Conservation (phyloP, 2,888 invertebrate genomes). For the Thysanoteuthis rhombus region DNA sequence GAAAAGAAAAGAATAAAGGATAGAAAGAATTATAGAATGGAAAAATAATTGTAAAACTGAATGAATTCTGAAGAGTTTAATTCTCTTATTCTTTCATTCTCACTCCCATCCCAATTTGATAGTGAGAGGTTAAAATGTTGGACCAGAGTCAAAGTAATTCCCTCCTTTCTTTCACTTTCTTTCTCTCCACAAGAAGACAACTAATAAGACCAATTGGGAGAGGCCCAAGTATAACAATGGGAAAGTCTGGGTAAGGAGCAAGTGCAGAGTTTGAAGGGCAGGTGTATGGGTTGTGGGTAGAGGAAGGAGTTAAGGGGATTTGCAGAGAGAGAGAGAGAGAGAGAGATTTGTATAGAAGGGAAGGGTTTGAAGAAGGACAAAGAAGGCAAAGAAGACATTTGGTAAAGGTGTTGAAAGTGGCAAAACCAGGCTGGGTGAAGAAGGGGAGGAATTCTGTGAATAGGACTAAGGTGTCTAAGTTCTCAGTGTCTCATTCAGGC, state of each 20-base stretch:
- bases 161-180: not conserved
- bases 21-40: not conserved
- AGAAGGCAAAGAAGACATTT: not conserved
- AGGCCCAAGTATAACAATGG: not conserved
- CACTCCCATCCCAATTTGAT: not conserved
- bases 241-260: not conserved
- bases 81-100: not conserved
- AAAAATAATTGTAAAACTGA: not conserved
- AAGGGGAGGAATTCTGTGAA: too few relatives aligned
- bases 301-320: not conserved
- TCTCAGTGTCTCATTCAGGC: not conserved
- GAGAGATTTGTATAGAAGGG: not conserved
- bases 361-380: not conserved
- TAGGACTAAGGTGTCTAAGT: not conserved
- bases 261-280: not conserved
- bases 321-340: not conserved
- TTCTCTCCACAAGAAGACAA: not conserved
- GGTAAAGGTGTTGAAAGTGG: not conserved
- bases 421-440: not conserved
- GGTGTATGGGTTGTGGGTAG: not conserved
- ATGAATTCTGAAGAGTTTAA: not conserved
- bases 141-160: not conserved
- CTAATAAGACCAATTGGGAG: slow-evolving; percentile 12
- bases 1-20: not conserved
- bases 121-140: not conserved